Conservation (phyloP, 2,888 invertebrate species). For the Zeuzera pyrina region DNA sequence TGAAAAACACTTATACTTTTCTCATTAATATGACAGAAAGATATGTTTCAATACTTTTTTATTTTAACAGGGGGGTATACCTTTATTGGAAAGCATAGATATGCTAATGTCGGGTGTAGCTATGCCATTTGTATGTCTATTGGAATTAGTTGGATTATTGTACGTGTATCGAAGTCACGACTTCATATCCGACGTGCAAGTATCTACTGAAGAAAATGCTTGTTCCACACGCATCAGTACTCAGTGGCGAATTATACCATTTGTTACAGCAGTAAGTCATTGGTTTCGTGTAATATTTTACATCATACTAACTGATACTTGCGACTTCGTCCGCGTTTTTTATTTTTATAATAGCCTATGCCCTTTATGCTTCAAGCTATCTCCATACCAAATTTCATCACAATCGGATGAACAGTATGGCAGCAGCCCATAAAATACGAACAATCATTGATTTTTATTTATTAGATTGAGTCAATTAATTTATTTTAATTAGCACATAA, state of each 20-base stretch:
- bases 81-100: slow-evolving; percentile 47
- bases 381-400: too few relatives aligned
- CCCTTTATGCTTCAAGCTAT: too few relatives aligned
- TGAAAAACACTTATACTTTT: too few relatives aligned
- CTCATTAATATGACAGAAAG: too few relatives aligned
- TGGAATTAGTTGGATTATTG: slow-evolving; percentile 42
- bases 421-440: too few relatives aligned
- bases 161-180: slow-evolving; percentile 48
- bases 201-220: slow-evolving; percentile 51
- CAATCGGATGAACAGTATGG: too few relatives aligned
- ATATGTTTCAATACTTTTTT: not conserved
- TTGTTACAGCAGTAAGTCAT: slow-evolving; percentile 36
- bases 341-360: too few relatives aligned
- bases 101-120: slow-evolving; percentile 38
- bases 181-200: slow-evolving; percentile 49
- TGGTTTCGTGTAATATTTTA: too few relatives aligned
- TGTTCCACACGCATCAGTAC: slow-evolving; percentile 39
- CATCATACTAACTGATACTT: too few relatives aligned
- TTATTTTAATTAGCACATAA: not conserved
- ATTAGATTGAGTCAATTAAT: not conserved
- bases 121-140: slow-evolving; percentile 34
- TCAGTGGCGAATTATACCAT: slow-evolving; percentile 48
- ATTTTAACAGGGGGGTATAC: slow-evolving; percentile 39
- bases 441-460: too few relatives aligned
- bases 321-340: too few relatives aligned